These are phyloP conservation scores for Biston stratarius DNA, from an alignment of 2,888 invertebrate species.

Conservation along the genomic window DNA sequence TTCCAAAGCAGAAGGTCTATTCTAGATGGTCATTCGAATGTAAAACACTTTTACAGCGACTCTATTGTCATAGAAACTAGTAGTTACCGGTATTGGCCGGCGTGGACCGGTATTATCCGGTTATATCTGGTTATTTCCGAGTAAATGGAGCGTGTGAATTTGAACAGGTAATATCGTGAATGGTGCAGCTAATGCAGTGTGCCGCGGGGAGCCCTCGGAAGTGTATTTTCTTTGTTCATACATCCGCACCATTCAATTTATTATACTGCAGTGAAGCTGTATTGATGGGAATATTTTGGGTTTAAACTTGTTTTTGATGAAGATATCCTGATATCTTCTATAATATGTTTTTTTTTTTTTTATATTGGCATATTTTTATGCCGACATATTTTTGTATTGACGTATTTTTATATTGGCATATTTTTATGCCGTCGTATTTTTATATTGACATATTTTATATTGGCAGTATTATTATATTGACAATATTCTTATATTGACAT, in stretches of 20 bases:
- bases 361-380: too few species aligned
- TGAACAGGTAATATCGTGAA: constrained; percentile 13
- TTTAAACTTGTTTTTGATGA: too few species aligned
- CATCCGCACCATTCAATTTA: constrained; percentile 10
- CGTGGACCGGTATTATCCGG: constrained; percentile 15
- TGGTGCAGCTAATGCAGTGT: constrained; percentile 13
- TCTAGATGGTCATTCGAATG: constrained; percentile 11
- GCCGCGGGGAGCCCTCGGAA: constrained; percentile 4
- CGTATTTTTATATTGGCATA: too few species aligned
- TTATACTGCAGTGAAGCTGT: constrained; percentile 7
- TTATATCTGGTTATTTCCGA: constrained; percentile 23
- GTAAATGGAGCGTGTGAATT: constrained; percentile 8
- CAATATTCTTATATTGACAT: too few species aligned
- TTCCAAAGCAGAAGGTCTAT: constrained; percentile 8
- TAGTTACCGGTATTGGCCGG: constrained; percentile 25
- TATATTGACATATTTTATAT: too few species aligned
- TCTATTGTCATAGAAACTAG: constrained; percentile 18
- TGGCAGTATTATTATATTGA: too few species aligned
- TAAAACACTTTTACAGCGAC: constrained; percentile 6
- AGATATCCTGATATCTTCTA: too few species aligned
- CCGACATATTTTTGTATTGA: too few species aligned
- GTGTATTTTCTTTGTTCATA: constrained; percentile 4
- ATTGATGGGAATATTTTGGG: too few species aligned
- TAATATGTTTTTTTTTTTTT: too few species aligned
- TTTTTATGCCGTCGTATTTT: too few species aligned